Evolutionary conservation across 2,113 vertebrate species (phyloP).

Genomic region (Gymnarchus niloticus): DNA sequence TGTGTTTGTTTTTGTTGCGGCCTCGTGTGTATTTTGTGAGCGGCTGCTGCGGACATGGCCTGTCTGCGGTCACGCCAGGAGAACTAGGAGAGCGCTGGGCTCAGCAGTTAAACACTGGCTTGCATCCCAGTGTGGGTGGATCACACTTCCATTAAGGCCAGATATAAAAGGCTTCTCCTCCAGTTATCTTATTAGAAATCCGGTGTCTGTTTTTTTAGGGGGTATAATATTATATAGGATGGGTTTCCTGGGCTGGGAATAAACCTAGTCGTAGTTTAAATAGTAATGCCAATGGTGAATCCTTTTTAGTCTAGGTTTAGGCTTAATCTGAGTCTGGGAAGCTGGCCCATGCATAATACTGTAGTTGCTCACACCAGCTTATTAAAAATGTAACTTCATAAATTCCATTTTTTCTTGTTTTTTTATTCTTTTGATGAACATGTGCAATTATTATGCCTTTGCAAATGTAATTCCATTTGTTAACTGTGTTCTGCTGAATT

Average conservation of each 20-base stretch:
- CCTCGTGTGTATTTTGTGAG: neutral
- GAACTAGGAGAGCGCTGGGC: conserved; percentile 9
- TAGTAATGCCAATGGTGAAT: too few species aligned
- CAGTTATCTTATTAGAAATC: neutral
- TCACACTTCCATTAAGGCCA: neutral
- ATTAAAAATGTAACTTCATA: too few species aligned
- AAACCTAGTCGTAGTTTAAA: too few species aligned
- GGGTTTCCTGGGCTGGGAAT: too few species aligned
- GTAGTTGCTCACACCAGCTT: too few species aligned
- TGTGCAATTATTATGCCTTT: neutral
- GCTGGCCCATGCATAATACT: too few species aligned
- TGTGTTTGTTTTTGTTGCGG: neutral
- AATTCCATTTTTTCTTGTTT: neutral
- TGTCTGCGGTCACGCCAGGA: conserved; percentile 33
- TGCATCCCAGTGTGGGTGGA: neutral
- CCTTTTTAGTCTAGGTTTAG: too few species aligned
- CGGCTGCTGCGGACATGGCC: conserved; percentile 37
- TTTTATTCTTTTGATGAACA: neutral
- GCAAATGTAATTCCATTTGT: neutral
- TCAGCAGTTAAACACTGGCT: conserved; percentile 34
- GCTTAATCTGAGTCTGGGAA: too few species aligned
- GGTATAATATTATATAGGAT: too few species aligned
- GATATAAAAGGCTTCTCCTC: neutral
- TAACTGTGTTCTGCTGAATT: too few species aligned
- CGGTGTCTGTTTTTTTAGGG: neutral